Evolutionary conservation across 2,888 invertebrate species (phyloP), one percentile per base, ranked within the genome.

Genomic region (Clusia tigrina): DNA sequence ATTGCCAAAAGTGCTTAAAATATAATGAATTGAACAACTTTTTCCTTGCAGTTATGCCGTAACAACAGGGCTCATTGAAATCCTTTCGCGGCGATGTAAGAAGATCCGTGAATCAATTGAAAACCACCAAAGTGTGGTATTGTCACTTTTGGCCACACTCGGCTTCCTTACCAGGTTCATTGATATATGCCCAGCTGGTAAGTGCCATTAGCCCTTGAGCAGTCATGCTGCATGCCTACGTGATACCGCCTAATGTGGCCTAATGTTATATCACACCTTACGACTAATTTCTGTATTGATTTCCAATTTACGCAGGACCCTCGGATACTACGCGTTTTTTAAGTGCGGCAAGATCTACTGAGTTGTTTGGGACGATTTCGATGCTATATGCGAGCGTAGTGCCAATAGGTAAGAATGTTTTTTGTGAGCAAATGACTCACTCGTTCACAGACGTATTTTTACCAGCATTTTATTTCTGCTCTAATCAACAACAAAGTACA

Each of bases 61-160:
- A 63, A 89, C 91, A 73, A 89, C 91, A 54, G 93, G 93, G 25
- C 86, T 93, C n/a, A 88, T 94, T 62, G 94, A 93, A 78, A 89
- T 91, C 69, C 85, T 94, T 57, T 88, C 90, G 20, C 87, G 88
- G 67, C 90, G 90, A 79, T 90, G 90, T 80, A 86, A 88, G 73
- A 87, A 88, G 71, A 89, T 91, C 46, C 87, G 89, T 61, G 90
- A 90, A 71, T 89, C 91, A 10, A 87, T 84, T 67, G 84, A 84
- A 67, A 75, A 77, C 69, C 80, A 84, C 70, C 82, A 84, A 67
- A 78, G 82, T 74, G 80, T 83, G 62, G 79, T 84, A 63, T 70
- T 84, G 58, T 81, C 83, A 48, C 71, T 84, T 66, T 62, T 84
- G 72, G 82, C 84, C 66, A 82, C 83, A 60, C 72, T 84, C 67